These are phyloP conservation scores for Mayetiola destructor DNA, from an alignment of 2,888 invertebrate genomes.

Conservation along the genomic window DNA sequence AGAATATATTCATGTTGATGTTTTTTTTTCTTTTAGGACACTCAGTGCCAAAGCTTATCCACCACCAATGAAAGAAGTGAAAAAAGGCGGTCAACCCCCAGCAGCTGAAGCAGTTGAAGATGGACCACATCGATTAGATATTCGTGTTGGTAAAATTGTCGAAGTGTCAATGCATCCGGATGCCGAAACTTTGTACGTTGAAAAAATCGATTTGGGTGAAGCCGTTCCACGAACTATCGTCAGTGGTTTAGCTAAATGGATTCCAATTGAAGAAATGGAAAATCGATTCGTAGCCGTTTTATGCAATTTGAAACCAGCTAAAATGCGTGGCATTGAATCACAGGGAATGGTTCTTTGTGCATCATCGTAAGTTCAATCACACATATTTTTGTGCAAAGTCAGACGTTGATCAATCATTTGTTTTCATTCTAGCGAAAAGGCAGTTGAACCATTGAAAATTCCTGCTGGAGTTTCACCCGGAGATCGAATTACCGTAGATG, in stretches of 20 bases:
- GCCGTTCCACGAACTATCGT: constrained; percentile 52
- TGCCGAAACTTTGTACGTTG: constrained; percentile 83
- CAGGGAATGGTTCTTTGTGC: constrained; percentile 91
- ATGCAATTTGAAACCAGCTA: constrained; percentile 92
- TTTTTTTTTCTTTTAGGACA: constrained; percentile 31
- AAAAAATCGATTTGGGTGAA: constrained; percentile 83
- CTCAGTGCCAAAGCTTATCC: constrained; percentile 77
- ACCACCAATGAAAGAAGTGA: constrained; percentile 42
- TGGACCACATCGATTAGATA: constrained; percentile 64
- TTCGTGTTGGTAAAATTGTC: constrained; percentile 74
- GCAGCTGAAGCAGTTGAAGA: constrained; percentile 37
- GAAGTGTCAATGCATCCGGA: constrained; percentile 78
- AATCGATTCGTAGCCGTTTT: constrained; percentile 81
- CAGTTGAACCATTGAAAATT: constrained; percentile 74
- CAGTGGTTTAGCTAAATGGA: constrained; percentile 85
- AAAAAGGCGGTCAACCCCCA: constrained; percentile 19
- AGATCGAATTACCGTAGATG: constrained; percentile 69
- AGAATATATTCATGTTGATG: not conserved
- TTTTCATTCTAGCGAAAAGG: constrained; percentile 43
- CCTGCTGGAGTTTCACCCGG: constrained; percentile 66
- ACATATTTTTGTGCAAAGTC: not conserved
- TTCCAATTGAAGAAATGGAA: constrained; percentile 79
- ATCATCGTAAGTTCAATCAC: constrained; percentile 42
- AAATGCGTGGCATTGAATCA: constrained; percentile 85
- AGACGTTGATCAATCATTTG: constrained; percentile 18